These are phyloP conservation scores for Caenorhabditis brenneri DNA, from an alignment of 1,140 invertebrate genomes.

Conservation along the genomic window DNA sequence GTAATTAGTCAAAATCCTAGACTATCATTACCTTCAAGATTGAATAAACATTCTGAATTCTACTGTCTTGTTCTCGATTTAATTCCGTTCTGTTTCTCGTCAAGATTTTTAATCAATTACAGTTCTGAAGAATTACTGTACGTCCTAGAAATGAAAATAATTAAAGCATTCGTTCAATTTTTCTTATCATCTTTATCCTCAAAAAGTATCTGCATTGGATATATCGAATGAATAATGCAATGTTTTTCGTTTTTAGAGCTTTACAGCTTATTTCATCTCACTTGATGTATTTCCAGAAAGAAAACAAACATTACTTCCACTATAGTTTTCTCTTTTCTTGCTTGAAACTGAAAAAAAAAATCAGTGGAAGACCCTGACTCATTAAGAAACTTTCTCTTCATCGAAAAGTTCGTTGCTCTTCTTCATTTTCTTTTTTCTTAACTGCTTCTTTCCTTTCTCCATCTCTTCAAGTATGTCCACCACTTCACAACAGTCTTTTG, in stretches of 20 bases:
- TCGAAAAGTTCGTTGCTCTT: neutral
- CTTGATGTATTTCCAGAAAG: neutral
- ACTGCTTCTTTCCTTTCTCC: neutral
- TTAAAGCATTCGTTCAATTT: too few relatives aligned
- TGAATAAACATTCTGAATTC: too few relatives aligned
- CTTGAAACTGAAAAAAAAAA: neutral
- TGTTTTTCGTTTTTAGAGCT: neutral
- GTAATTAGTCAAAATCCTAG: too few relatives aligned
- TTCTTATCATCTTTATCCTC: too few relatives aligned
- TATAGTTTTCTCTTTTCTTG: neutral
- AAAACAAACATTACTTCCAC: neutral
- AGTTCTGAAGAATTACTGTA: too few relatives aligned
- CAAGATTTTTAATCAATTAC: too few relatives aligned
- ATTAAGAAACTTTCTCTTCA: neutral
- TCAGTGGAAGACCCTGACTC: neutral
- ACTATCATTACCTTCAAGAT: too few relatives aligned
- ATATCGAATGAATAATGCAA: neutral
- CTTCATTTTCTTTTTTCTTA: neutral
- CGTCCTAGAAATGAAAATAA: too few relatives aligned
- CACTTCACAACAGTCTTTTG: conserved; percentile 36
- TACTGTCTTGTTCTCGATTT: too few relatives aligned
- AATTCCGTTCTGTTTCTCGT: neutral
- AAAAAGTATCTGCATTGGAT: too few relatives aligned
- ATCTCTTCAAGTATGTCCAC: neutral
- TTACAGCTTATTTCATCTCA: neutral